Evolutionary conservation across 2,113 vertebrate species (phyloP), one percentile per base, ranked within the genome.

Genomic region (Diadophis punctatus): DNA sequence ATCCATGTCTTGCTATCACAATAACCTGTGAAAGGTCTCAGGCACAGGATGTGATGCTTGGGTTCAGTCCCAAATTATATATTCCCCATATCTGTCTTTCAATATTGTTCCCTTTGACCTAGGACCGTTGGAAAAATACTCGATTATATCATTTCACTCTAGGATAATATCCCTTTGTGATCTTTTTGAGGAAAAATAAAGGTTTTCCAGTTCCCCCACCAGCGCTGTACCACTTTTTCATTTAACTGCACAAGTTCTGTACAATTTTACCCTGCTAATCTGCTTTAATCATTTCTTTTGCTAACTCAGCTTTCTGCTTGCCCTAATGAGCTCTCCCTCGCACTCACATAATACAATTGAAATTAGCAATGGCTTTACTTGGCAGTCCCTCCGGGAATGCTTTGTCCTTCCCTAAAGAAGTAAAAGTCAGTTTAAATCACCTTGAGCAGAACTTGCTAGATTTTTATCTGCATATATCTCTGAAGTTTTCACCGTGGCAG

Each of bases 311-410:
- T 87, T 92, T 92, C 48, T 80, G 58, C 51, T 88, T 74, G 91
- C 88, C 92, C 88, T 90, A 80, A 90, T 90, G 88, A 92, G 74
- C 92, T 92, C 74, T 58, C 74, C 11, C 18, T 58, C 4, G 8
- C 46, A 43, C 89, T 90, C 88, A 86, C 12, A n/a, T 86, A 92
- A 92, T 25, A 90, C 53, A 86, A 90, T 52, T 92, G 74, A 90
- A 92, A 92, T 92, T 92, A 92, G 53, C 46, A 60, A 43, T 92
- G 88, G 92, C 92, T 88, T 92, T 90, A 86, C 92, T 90, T 86
- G 92, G 55, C 92, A 43, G 74, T 92, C 74, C 88, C 92, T 86
- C 30, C 60, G 88, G 86, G 92, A 86, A 92, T 90, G 30, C 56
- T 86, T 49, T 92, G 92, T 92, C 92, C 88, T 92, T 92, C 68